Evolutionary conservation across 2,888 invertebrate species (phyloP).

Genomic region (Oscheius sp.): DNA sequence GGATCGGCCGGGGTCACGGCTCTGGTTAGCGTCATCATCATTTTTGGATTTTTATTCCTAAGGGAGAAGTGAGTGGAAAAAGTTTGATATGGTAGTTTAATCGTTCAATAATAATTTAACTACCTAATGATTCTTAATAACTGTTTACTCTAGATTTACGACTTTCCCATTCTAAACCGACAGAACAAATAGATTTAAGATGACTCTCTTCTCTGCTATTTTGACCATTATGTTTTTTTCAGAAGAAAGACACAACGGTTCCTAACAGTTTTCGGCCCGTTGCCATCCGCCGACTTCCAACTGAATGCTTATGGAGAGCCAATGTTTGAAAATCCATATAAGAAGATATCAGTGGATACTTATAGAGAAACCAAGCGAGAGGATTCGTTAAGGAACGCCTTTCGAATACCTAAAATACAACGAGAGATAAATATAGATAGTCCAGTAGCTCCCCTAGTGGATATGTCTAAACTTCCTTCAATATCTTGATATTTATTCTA

Average conservation of each 20-base stretch:
- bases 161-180: too few relatives aligned
- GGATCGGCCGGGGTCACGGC: not conserved
- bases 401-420: not conserved
- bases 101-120: too few relatives aligned
- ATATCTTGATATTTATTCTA: not conserved
- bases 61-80: slow-evolving; percentile 4
- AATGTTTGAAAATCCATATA: slow-evolving; percentile 14
- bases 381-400: slow-evolving; percentile 10
- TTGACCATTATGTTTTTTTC: not conserved
- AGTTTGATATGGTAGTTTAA: not conserved
- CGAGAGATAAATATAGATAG: too few relatives aligned
- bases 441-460: not conserved
- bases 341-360: not conserved
- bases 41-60: not conserved
- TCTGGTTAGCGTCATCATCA: not conserved
- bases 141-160: too few relatives aligned
- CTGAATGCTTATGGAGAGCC: slow-evolving; percentile 10
- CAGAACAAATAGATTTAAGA: too few relatives aligned
- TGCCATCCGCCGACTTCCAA: too few relatives aligned
- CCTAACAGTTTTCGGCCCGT: not conserved
- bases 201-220: too few relatives aligned
- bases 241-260: slow-evolving; percentile 9
- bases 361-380: not conserved
- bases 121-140: too few relatives aligned
- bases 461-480: not conserved